Conservation (phyloP, 2,888 invertebrate genomes). For the Noctua fimbriata region DNA sequence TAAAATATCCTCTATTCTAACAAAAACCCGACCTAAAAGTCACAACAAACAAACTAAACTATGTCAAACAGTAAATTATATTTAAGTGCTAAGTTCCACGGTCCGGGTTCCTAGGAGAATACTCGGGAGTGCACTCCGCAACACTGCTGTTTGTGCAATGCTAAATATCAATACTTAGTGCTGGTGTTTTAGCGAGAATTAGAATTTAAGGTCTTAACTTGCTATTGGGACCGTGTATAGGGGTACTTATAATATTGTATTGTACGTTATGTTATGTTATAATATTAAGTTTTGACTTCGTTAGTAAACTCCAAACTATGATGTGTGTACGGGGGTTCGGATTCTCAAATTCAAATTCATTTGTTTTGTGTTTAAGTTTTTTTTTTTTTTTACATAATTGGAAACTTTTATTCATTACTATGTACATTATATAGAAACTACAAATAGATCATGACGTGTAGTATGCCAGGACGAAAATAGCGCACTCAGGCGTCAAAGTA, state of each 20-base stretch:
- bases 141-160: slow-evolving; percentile 49
- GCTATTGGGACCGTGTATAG: slow-evolving; percentile 27
- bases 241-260: slow-evolving; percentile 1
- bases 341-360: background rate
- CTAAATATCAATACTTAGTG: slow-evolving; percentile 62
- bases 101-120: slow-evolving; percentile 25
- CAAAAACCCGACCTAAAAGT: slow-evolving; percentile 31
- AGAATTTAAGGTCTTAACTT: slow-evolving; percentile 59
- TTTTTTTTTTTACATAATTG: too few relatives aligned
- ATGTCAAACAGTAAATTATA: slow-evolving; percentile 58
- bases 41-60: slow-evolving; percentile 33
- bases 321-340: background rate
- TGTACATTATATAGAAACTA: too few relatives aligned
- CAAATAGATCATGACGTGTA: too few relatives aligned
- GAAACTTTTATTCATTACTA: too few relatives aligned
- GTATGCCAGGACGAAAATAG: too few relatives aligned
- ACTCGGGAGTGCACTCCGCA: slow-evolving; percentile 45
- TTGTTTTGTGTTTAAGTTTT: background rate
- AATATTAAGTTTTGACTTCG: background rate
- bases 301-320: background rate
- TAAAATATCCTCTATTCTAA: background rate
- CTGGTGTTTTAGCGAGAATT: slow-evolving; percentile 47
- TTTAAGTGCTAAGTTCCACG: slow-evolving; percentile 56
- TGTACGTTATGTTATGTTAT: background rate
- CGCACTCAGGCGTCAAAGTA: too few relatives aligned